phyloP scores from a whole-genome alignment of 2,888 invertebrate species.

The Anticlea derivata region DNA sequence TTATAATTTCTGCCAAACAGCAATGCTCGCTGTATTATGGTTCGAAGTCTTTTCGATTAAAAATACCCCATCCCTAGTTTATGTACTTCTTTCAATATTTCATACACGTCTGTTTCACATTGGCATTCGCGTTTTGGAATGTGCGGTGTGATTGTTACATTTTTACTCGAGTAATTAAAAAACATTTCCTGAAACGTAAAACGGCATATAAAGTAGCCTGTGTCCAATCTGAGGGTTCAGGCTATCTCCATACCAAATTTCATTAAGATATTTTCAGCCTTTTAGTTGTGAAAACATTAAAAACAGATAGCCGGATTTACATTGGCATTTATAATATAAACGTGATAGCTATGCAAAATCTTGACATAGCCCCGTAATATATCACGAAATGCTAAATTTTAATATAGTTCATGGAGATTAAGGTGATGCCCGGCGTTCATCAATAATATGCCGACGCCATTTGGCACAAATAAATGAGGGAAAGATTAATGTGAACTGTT shows the following conservation, averaged over 20 bases:
- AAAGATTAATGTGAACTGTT: conserved; percentile 51
- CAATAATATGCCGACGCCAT: conserved; percentile 42
- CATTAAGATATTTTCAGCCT: no score
- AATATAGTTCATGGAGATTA: conserved; percentile 20
- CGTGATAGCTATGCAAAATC: neutral
- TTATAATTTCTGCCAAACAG: no score
- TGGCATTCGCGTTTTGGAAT: conserved; percentile 27
- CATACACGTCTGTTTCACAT: conserved; percentile 33
- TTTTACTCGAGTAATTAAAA: neutral
- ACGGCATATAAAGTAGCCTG: no score
- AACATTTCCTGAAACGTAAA: no score
- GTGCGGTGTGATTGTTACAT: conserved; percentile 15
- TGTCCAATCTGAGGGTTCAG: no score
- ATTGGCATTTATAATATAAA: no score
- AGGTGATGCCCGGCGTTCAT: conserved; percentile 35
- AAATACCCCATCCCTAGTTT: conserved; percentile 11
- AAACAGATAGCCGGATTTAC: no score
- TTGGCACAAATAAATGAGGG: conserved; percentile 47
- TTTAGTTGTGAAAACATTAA: no score
- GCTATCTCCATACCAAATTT: no score
- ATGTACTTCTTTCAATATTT: conserved; percentile 38
- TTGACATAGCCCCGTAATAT: conserved; percentile 4
- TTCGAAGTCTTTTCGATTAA: no score
- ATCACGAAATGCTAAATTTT: conserved; percentile 12
- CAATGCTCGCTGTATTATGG: no score